Evolutionary conservation across 1,140 invertebrate species (phyloP).

Genomic region (Anagrus nilaparvatae): DNA sequence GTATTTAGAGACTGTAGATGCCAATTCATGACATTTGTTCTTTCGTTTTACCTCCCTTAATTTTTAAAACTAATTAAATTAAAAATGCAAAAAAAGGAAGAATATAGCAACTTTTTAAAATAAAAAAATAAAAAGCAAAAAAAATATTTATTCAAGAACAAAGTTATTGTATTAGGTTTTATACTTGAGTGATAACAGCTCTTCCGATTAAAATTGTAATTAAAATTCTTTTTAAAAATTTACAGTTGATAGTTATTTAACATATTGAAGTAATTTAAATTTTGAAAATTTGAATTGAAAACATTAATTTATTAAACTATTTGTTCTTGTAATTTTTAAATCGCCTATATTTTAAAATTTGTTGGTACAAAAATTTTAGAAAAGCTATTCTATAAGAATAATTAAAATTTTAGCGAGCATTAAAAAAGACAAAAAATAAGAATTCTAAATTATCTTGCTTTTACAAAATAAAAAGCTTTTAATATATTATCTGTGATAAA

Average conservation of each 20-base stretch:
- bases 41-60: background rate
- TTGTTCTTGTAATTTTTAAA: too few relatives aligned
- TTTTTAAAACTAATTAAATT: background rate
- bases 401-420: too few relatives aligned
- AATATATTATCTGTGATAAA: too few relatives aligned
- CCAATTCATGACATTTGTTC: background rate
- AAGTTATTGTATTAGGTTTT: too few relatives aligned
- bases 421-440: too few relatives aligned
- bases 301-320: too few relatives aligned
- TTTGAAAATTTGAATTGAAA: background rate
- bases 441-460: too few relatives aligned
- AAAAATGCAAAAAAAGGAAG: background rate
- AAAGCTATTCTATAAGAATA: too few relatives aligned
- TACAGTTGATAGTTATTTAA: background rate
- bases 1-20: background rate
- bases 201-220: slow-evolving; percentile 30
- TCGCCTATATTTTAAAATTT: too few relatives aligned
- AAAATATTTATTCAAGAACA: slow-evolving; percentile 44
- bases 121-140: slow-evolving; percentile 16
- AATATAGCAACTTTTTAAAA: slow-evolving; percentile 14
- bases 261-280: background rate
- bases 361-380: too few relatives aligned
- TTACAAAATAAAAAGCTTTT: too few relatives aligned
- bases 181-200: slow-evolving; percentile 38
- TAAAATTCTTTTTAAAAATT: slow-evolving; percentile 3